phyloP scores from a whole-genome alignment of 2,888 invertebrate species.

The Ariolimax columbianus region DNA sequence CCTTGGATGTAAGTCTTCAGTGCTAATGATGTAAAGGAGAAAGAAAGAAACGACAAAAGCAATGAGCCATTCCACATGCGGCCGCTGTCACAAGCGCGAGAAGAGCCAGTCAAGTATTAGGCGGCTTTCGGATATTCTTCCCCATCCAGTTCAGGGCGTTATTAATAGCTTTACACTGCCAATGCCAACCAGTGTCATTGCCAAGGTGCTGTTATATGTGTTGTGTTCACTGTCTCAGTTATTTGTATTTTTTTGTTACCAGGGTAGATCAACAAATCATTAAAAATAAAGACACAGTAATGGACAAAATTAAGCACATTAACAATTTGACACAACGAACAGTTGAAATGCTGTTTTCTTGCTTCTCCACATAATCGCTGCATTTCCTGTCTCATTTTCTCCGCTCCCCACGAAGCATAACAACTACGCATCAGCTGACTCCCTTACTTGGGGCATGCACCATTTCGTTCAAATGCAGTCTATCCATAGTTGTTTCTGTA shows the following conservation, averaged over 20 bases:
- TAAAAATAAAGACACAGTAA: too few species aligned
- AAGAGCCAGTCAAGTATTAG: slow-evolving; percentile 58
- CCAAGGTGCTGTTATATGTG: slow-evolving; percentile 58
- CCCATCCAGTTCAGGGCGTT: slow-evolving; percentile 63
- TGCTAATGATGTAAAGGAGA: background rate
- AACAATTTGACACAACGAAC: too few species aligned
- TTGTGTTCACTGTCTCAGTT: too few species aligned
- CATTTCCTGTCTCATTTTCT: too few species aligned
- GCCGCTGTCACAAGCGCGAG: slow-evolving; percentile 54
- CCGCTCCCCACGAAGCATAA: too few species aligned
- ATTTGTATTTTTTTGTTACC: background rate
- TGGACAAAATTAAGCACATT: too few species aligned
- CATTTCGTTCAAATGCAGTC: too few species aligned
- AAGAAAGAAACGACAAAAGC: slow-evolving; percentile 52
- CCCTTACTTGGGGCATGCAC: too few species aligned
- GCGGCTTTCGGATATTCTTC: slow-evolving; percentile 62
- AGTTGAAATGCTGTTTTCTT: too few species aligned
- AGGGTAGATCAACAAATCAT: background rate
- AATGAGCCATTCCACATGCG: slow-evolving; percentile 61
- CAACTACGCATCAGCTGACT: too few species aligned
- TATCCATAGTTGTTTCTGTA: too few species aligned
- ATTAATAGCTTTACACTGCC: slow-evolving; percentile 62
- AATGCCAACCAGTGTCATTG: slow-evolving; percentile 56
- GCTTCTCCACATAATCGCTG: too few species aligned
- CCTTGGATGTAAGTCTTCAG: background rate